These are phyloP conservation scores for Microchirus variegatus DNA, from an alignment of 2,797 vertebrate species.

Conservation along the genomic window DNA sequence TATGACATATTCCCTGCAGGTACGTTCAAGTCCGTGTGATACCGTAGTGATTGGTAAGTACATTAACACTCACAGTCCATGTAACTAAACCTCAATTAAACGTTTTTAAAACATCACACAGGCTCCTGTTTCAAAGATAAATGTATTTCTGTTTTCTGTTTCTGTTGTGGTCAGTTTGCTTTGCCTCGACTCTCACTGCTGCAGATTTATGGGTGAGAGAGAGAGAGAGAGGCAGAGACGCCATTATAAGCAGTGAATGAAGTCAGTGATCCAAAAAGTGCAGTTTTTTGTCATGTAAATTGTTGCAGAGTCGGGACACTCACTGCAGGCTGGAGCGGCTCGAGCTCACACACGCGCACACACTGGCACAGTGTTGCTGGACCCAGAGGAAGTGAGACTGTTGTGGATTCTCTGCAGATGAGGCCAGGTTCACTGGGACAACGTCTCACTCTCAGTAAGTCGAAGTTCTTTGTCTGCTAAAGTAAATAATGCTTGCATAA, in stretches of 20 bases:
- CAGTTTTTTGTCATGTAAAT: slow-evolving; percentile 75
- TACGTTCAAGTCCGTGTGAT: too few relatives aligned
- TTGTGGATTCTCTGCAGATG: slow-evolving; percentile 16
- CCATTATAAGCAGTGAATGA: slow-evolving; percentile 59
- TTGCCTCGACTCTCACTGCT: neutral
- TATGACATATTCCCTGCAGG: too few relatives aligned
- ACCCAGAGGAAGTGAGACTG: neutral
- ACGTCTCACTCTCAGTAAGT: slow-evolving; percentile 34
- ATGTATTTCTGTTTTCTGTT: neutral
- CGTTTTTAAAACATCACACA: too few relatives aligned
- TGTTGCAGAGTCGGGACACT: slow-evolving; percentile 6
- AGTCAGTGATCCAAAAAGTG: slow-evolving; percentile 61
- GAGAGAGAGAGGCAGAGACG: neutral
- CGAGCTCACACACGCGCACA: neutral
- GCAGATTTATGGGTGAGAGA: slow-evolving; percentile 15
- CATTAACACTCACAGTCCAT: too few relatives aligned
- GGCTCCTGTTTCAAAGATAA: neutral
- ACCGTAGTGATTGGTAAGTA: too few relatives aligned
- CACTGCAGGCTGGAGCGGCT: neutral
- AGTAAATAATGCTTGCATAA: too few relatives aligned
- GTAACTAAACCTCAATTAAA: too few relatives aligned
- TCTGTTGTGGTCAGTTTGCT: neutral
- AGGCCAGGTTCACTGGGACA: slow-evolving; percentile 15
- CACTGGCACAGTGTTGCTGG: neutral
- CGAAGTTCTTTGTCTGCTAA: neutral